Conservation (phyloP, 1,140 invertebrate genomes). For the Trichonephila inaurata region DNA sequence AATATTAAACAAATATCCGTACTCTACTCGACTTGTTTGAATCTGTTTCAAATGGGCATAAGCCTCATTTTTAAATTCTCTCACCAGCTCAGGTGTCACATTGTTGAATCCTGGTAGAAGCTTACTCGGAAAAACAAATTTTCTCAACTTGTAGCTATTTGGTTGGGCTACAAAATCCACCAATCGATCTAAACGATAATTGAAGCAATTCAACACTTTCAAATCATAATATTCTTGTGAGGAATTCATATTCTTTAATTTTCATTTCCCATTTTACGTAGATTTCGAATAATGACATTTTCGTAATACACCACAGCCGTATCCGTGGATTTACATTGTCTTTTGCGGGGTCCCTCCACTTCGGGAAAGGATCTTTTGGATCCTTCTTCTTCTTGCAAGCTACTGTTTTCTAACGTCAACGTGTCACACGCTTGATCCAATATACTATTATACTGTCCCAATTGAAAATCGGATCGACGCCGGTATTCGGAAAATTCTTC, state of each 20-base stretch:
- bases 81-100: not conserved
- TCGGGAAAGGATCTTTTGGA: not conserved
- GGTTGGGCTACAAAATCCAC: not conserved
- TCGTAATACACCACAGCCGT: not conserved
- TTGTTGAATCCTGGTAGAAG: not conserved
- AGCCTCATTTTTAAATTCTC: not conserved
- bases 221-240: not conserved
- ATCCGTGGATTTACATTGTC: not conserved
- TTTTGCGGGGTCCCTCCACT: not conserved
- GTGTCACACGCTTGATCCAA: not conserved
- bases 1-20: slow-evolving; percentile 23
- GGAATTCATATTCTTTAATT: slow-evolving; percentile 26
- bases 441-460: not conserved
- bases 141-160: not conserved
- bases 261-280: not conserved
- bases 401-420: not conserved
- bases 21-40: not conserved
- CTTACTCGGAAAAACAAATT: not conserved
- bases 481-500: slow-evolving; percentile 28
- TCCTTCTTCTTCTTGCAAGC: not conserved
- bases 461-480: not conserved
- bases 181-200: not conserved
- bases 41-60: not conserved
- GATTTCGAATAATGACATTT: not conserved
- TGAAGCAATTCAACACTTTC: not conserved